phyloP scores from a whole-genome alignment of 2,113 vertebrate genomes.

The Puffinus mauretanicus region DNA sequence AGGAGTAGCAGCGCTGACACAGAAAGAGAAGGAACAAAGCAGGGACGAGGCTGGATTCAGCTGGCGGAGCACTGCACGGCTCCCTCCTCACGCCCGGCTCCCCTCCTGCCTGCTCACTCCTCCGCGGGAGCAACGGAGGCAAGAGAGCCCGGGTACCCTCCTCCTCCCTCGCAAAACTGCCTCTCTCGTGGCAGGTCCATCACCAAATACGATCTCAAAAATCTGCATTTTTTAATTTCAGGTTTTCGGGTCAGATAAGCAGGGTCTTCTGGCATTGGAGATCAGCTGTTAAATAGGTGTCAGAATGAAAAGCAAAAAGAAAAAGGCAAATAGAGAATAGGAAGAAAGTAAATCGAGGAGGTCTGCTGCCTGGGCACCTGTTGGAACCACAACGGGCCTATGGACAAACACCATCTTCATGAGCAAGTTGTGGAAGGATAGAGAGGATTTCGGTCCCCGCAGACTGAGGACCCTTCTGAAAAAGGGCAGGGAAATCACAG shows the following conservation, averaged over 20 bases:
- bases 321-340: not conserved
- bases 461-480: not conserved
- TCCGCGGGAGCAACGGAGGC: rapidly evolving
- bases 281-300: not conserved
- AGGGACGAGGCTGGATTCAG: not conserved
- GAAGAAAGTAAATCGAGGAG: not conserved
- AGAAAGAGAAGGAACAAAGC: not conserved
- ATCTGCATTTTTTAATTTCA: not conserved
- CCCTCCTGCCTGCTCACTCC: not conserved
- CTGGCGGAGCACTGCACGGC: not conserved
- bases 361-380: not conserved
- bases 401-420: not conserved
- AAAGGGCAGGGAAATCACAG: not conserved
- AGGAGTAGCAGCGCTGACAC: not conserved
- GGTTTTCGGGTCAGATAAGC: not conserved
- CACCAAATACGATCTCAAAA: not conserved
- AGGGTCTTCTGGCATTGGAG: not conserved
- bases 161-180: rapidly evolving
- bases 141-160: not conserved
- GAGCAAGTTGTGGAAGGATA: not conserved
- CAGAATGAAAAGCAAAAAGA: not conserved
- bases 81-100: not conserved
- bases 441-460: not conserved
- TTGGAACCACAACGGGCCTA: not conserved
- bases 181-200: rapidly evolving